Percentiles rank a stretch among this genome's conserved stretches.
Evolutionary conservation across 2,797 vertebrate genomes (phyloP).

Genomic region (Pipistrellus pygmaeus): DNA sequence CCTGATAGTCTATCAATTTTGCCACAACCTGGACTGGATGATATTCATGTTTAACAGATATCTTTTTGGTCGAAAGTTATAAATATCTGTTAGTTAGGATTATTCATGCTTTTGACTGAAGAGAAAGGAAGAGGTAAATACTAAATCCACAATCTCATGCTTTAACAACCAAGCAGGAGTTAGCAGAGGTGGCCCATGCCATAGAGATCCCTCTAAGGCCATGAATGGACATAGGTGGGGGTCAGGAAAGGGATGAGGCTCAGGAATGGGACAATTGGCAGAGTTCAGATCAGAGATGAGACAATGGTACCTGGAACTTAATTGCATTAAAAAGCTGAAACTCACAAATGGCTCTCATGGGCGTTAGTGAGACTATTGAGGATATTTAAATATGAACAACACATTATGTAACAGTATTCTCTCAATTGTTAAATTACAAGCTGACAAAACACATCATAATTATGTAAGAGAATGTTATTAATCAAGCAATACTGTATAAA

Average conservation of each 20-base stretch:
- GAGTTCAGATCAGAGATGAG: neutral
- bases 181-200: neutral
- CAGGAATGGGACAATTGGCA: neutral
- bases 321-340: neutral
- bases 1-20: neutral
- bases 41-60: neutral
- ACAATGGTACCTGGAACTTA: neutral
- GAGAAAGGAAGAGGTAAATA: neutral
- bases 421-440: neutral
- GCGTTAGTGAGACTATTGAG: neutral
- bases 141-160: neutral
- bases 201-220: neutral
- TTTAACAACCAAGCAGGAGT: neutral
- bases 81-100: neutral
- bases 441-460: neutral
- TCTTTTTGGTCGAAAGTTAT: slow-evolving; percentile 15
- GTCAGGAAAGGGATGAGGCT: neutral
- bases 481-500: neutral
- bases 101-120: slow-evolving; percentile 3
- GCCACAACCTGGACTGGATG: neutral
- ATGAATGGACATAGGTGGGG: neutral
- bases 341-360: neutral
- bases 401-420: neutral
- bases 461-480: neutral
- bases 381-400: neutral